Evolutionary conservation across 2,113 vertebrate species (phyloP).

Genomic region (Periophthalmodon schlosseri): DNA sequence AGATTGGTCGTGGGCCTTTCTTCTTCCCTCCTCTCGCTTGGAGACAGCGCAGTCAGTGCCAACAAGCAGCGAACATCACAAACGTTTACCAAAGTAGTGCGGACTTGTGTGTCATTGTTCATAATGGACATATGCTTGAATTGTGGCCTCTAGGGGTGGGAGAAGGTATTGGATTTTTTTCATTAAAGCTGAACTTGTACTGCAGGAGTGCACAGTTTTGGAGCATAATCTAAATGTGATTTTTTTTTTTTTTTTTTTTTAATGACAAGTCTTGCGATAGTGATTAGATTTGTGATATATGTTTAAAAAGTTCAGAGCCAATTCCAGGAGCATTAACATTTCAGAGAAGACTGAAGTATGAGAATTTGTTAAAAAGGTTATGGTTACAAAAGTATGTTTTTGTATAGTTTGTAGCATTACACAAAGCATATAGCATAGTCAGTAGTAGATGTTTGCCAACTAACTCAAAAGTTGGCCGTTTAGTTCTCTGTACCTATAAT

Average conservation of each 20-base stretch:
- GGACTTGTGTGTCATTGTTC: slow-evolving; percentile 13
- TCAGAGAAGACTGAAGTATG: too few species aligned
- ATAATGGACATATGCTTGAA: slow-evolving; percentile 2
- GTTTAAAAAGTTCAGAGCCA: too few species aligned
- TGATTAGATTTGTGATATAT: too few species aligned
- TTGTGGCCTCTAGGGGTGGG: background rate
- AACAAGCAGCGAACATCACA: background rate
- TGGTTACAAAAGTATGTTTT: too few species aligned
- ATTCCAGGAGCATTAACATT: too few species aligned
- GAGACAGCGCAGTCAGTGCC: slow-evolving; percentile 36
- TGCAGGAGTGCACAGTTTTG: too few species aligned
- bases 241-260: too few species aligned
- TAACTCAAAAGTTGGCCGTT: background rate
- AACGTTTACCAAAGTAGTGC: background rate
- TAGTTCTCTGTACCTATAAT: too few species aligned
- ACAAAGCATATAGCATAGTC: background rate
- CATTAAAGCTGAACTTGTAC: too few species aligned
- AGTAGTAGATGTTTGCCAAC: background rate
- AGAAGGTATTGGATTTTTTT: background rate
- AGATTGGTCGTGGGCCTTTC: slow-evolving; percentile 14
- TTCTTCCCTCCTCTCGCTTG: slow-evolving; percentile 25
- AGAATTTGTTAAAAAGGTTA: too few species aligned
- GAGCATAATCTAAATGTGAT: too few species aligned
- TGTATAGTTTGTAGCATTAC: background rate
- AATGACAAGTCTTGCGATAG: too few species aligned